phyloP scores from a whole-genome alignment of 2,888 invertebrate species.

The Lasiommata megera region DNA sequence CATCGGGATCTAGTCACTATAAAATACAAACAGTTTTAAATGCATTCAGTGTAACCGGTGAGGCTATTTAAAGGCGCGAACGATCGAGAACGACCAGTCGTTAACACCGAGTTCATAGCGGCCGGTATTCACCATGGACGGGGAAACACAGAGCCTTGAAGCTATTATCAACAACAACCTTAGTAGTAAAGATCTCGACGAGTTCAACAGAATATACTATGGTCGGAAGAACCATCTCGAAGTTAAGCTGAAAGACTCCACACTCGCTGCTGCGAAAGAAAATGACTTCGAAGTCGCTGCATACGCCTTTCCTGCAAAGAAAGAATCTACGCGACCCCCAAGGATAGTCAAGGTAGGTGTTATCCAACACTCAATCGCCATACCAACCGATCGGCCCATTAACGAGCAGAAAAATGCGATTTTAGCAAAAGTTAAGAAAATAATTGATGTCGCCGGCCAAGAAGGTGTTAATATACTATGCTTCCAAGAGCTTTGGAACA shows the following conservation, averaged over 20 bases:
- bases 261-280: conserved; percentile 77
- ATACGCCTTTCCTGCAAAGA: conserved; percentile 70
- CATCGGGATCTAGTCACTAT: conserved; percentile 49
- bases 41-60: conserved; percentile 44
- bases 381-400: conserved; percentile 89
- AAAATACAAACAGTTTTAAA: conserved; percentile 42
- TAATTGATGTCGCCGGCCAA: conserved; percentile 90
- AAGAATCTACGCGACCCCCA: conserved; percentile 82
- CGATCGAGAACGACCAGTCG: conserved; percentile 45
- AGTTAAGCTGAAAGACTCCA: conserved; percentile 66
- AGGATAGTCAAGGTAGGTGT: conserved; percentile 91
- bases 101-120: conserved; percentile 34
- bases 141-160: conserved; percentile 70
- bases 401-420: conserved; percentile 90
- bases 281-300: conserved; percentile 78
- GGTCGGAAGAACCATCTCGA: conserved; percentile 64
- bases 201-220: conserved; percentile 73
- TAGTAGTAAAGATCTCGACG: conserved; percentile 64
- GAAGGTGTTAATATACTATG: conserved; percentile 95
- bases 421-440: conserved; percentile 87
- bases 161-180: conserved; percentile 68
- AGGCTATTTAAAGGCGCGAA: conserved; percentile 55
- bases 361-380: conserved; percentile 93
- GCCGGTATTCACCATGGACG: conserved; percentile 51
- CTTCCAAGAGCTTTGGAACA: conserved; percentile 98